Base-by-base conservation (phyloP, 2,888 invertebrate genomes). In the Cataglyphis cursor region DNA sequence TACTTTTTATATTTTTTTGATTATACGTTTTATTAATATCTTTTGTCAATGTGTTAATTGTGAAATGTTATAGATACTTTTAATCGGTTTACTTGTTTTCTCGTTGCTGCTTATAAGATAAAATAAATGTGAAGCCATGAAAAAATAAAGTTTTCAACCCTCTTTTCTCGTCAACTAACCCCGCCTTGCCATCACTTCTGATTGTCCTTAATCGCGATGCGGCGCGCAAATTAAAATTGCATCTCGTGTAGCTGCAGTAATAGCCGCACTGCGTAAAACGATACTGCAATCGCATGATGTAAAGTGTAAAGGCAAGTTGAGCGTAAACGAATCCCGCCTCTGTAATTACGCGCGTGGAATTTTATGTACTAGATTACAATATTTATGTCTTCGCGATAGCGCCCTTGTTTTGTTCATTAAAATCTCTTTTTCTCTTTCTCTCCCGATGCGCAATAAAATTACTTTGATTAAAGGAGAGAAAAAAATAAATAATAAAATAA, bases 261-360 rank as follows among this genome's bases (percentile, higher is more conserved):
- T 83, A 78, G 72, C 86, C 72, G 87, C 87, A 88, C 82, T 88
- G 87, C 87, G 83, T 88, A 86, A 31, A 82, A 86, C 66, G 78
- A 84, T 76, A 66, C 80, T 66, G 72, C 75, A 82, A 80, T 88
- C 41, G 81, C 61, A 81, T 51, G 88, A 85, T 85, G 72, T 72
- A 81, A 86, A 78, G 21, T 35, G 6, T 35, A 35, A 35, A 35
- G 57, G 48, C 54, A 51, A 64, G 31, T 9, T 24, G 12, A 75
- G 54, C 24, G 51, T 54, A 65, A 78, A 38, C 35, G 38, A 66
- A 82, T 82, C 35, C 51, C 28, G 4, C 12, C 8, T 38, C 24
- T 35, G 10, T 66, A 75, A 66, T 51, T 75, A 75, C 65, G 24
- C 15, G 28, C 44, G 62, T 38, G 10, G 1, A 65, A 61, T 74